phyloP scores from a whole-genome alignment of 2,113 vertebrate species.

The Solenodon paradoxus region DNA sequence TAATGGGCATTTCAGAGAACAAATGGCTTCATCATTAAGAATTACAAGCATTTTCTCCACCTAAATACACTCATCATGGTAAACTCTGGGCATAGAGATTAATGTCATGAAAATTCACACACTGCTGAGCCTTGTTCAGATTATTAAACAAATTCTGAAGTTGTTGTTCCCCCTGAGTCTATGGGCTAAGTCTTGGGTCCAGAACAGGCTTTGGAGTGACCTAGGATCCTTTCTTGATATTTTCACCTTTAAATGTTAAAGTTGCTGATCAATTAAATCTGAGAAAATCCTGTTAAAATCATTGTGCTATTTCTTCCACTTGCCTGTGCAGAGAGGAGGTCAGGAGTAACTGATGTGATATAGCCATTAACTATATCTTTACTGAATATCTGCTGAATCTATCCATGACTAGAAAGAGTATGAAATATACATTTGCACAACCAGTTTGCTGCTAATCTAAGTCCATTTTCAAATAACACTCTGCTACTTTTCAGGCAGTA shows the following conservation, averaged over 20 bases:
- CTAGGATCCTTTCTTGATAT: neutral
- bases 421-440: neutral
- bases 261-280: neutral
- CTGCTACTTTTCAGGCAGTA: neutral
- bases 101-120: neutral
- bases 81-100: neutral
- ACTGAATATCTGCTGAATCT: neutral
- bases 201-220: fast-evolving
- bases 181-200: neutral
- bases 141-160: neutral
- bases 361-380: neutral
- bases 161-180: neutral
- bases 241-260: neutral
- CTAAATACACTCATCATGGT: neutral
- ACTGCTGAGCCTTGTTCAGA: neutral
- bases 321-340: neutral
- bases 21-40: neutral
- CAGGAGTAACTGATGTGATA: neutral
- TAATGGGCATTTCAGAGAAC: neutral
- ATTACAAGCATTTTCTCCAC: neutral
- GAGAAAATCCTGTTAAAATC: neutral
- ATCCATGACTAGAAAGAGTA: neutral
- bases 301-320: neutral
- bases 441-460: neutral
- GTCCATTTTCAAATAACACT: neutral